Evolutionary conservation across 2,797 vertebrate genomes (phyloP), one percentile per base, ranked within the genome.

Genomic region (Gadopsis bispinosus): DNA sequence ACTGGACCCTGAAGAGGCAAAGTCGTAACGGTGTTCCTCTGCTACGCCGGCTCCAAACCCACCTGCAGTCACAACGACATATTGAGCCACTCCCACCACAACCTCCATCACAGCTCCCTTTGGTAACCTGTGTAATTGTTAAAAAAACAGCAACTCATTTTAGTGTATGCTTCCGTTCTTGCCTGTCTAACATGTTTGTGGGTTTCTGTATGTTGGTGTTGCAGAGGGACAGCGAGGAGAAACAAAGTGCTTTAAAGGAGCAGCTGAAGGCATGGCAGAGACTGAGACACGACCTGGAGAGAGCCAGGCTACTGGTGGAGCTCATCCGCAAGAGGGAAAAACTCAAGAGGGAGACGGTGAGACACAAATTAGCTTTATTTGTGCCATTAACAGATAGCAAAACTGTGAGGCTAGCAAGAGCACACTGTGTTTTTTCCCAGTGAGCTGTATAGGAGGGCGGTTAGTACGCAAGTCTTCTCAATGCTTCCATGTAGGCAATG

Each of bases 181-280:
- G 2, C 5, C 2, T 31, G n/a, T 37, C 11, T 61, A 31, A 61
- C 22, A 6, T 45, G 29, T 75, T 60, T 73, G 33, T 80, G 87
- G 91, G 60, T 83, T 91, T 80, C 12, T 76, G 29, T 16, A 1
- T 85, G 33, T 68, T 61, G 73, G 53, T 66, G 14, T 68, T 70
- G 33, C 95, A 97, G 97, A 95, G 96, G 92, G 98, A 99, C 86
- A 94, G 95, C 2, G 97, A 97, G 90, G 98, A 99, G 94, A 99
- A 99, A 85, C 97, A 97, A 59, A 95, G 94, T 51, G 96, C 96
- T 59, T 90, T 99, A 77, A 99, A 99, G 93, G 98, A 99, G 92
- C 98, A 99, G 94, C 95, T 99, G 81, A 99, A 99, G 91, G 99
- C 98, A 0, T 99, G 98, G 98, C 98, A 99, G 94, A 95, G 98